Evolutionary conservation across 2,888 invertebrate genomes (phyloP).

Genomic region (Ametastegia equiseti): DNA sequence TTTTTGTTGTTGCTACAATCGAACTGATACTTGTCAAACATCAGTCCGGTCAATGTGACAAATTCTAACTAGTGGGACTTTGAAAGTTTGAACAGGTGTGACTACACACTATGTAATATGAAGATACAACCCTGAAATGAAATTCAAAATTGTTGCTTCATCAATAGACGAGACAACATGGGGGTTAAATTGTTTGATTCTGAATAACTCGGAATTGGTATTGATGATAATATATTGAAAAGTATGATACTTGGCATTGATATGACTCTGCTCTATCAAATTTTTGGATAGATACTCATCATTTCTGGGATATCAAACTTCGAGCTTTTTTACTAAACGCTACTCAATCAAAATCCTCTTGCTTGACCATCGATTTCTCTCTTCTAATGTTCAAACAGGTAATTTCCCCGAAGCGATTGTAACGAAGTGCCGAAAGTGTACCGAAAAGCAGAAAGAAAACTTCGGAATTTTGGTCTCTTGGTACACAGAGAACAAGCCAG

Average conservation of each 20-base stretch:
- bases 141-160: background rate
- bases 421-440: constrained; percentile 65
- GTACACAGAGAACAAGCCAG: constrained; percentile 62
- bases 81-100: too few relatives aligned
- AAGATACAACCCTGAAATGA: too few relatives aligned
- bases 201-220: background rate
- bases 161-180: background rate
- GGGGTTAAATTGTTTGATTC: background rate
- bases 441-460: constrained; percentile 61
- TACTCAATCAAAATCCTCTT: background rate
- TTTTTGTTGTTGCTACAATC: too few relatives aligned
- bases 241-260: background rate
- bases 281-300: background rate
- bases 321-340: constrained; percentile 4
- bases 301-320: background rate
- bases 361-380: background rate
- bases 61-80: too few relatives aligned
- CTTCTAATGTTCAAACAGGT: constrained; percentile 52
- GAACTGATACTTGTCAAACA: too few relatives aligned
- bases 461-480: constrained; percentile 62
- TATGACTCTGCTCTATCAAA: background rate
- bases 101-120: too few relatives aligned
- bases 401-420: constrained; percentile 64
- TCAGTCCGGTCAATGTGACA: too few relatives aligned
- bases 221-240: background rate